Conservation (phyloP, 2,113 vertebrate species). For the Spheniscus mendiculus region DNA sequence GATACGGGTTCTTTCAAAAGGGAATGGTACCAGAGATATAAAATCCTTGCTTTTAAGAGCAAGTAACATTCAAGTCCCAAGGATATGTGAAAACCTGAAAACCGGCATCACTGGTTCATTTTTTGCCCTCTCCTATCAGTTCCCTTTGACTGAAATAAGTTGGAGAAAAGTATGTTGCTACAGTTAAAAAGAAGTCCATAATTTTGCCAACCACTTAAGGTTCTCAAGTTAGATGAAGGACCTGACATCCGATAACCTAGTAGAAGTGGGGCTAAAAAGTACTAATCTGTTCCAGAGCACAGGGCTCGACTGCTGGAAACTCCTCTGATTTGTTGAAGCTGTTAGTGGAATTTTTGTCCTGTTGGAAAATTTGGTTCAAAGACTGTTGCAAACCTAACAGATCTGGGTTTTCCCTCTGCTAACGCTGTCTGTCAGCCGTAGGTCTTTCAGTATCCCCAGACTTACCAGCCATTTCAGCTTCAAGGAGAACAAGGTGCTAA, state of each 20-base stretch:
- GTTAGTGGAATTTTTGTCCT: not conserved
- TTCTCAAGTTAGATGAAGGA: not conserved
- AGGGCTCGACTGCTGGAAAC: not conserved
- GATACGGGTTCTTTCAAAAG: not conserved
- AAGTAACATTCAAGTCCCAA: not conserved
- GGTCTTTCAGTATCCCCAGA: not conserved
- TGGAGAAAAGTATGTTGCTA: not conserved
- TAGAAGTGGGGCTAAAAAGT: not conserved
- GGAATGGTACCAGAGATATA: not conserved
- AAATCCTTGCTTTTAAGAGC: not conserved
- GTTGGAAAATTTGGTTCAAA: not conserved
- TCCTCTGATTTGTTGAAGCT: not conserved
- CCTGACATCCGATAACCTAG: not conserved
- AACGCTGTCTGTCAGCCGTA: no score
- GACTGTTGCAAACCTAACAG: not conserved
- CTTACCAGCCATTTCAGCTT: constrained; percentile 86
- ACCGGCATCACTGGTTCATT: not conserved
- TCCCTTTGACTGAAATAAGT: not conserved
- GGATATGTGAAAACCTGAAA: not conserved
- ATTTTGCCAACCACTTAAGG: not conserved
- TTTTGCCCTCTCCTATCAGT: not conserved
- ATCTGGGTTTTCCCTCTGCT: not conserved
- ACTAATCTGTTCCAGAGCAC: not conserved
- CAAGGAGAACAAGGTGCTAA: constrained; percentile 81
- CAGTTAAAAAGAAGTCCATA: not conserved